Conservation (phyloP, 2,797 vertebrate species). For the Eulemur albifrons region DNA sequence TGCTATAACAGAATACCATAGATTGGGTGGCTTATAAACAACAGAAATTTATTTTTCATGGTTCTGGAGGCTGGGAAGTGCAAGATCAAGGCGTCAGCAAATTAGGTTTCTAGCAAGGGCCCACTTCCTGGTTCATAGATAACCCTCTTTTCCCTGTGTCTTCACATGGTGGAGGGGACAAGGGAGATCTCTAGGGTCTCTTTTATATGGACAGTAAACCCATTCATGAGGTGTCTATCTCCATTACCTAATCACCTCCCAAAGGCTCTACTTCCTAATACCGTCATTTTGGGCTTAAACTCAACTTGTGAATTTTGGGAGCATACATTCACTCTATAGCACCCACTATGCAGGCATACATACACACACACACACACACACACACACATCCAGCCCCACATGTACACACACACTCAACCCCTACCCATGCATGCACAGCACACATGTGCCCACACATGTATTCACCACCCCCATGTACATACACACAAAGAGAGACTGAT, state of each 20-base stretch:
- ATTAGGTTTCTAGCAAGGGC: not conserved
- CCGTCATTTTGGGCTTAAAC: not conserved
- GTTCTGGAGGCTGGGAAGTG: not conserved
- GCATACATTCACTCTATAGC: not conserved
- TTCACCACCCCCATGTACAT: not conserved
- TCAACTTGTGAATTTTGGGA: not conserved
- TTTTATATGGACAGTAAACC: not conserved
- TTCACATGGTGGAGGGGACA: not conserved
- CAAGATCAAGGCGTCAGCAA: not conserved
- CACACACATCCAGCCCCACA: not conserved
- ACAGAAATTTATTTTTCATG: not conserved
- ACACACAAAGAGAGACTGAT: not conserved
- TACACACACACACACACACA: not conserved
- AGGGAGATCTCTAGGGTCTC: not conserved
- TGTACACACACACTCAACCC: not conserved
- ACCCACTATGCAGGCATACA: not conserved
- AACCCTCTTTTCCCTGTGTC: not conserved
- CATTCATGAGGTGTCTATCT: not conserved
- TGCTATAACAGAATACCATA: not conserved
- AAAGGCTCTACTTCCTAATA: not conserved
- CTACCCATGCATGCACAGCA: not conserved
- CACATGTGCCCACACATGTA: not conserved
- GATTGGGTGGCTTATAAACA: not conserved
- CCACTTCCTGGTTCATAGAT: not conserved
- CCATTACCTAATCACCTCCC: not conserved